A percentile compares a stretch with the other conserved stretches of the same genome.
Conservation (phyloP, 2,888 invertebrate genomes). For the Torymus texanus region DNA sequence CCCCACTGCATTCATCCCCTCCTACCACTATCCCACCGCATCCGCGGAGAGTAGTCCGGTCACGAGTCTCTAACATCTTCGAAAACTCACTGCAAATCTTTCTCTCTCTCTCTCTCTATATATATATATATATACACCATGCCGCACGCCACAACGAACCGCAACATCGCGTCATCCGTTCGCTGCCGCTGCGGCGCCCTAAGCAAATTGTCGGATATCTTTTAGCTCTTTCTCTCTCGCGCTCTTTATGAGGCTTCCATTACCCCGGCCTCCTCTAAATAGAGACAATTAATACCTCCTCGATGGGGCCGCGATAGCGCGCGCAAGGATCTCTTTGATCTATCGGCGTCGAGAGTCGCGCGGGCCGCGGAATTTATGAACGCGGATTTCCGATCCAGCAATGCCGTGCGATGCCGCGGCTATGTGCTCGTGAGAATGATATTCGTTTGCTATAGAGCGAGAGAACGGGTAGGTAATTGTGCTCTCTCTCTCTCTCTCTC, state of each 20-base stretch:
- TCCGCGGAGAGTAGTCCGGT: too few species aligned
- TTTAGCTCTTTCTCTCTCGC: not conserved
- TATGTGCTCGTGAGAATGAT: constrained; percentile 50
- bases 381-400: constrained; percentile 47
- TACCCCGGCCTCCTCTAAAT: constrained; percentile 54
- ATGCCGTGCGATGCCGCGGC: not conserved
- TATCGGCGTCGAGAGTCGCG: constrained; percentile 46
- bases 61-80: too few species aligned
- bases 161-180: too few species aligned
- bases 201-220: constrained; percentile 56
- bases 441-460: constrained; percentile 40
- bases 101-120: too few species aligned
- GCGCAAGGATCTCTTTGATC: constrained; percentile 39
- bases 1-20: too few species aligned
- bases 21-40: too few species aligned
- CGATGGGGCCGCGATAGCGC: constrained; percentile 40
- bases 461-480: constrained; percentile 36
- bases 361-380: constrained; percentile 53
- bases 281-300: constrained; percentile 58
- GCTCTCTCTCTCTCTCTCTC: constrained; percentile 26
- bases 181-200: constrained; percentile 39
- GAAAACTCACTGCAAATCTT: too few species aligned
- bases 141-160: too few species aligned
- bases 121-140: too few species aligned
- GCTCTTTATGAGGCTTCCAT: constrained; percentile 51